A percentile compares a stretch with the other conserved stretches of the same genome.
Evolutionary conservation across 1,140 invertebrate genomes (phyloP).

Genomic region (Sitodiplosis mosellana): DNA sequence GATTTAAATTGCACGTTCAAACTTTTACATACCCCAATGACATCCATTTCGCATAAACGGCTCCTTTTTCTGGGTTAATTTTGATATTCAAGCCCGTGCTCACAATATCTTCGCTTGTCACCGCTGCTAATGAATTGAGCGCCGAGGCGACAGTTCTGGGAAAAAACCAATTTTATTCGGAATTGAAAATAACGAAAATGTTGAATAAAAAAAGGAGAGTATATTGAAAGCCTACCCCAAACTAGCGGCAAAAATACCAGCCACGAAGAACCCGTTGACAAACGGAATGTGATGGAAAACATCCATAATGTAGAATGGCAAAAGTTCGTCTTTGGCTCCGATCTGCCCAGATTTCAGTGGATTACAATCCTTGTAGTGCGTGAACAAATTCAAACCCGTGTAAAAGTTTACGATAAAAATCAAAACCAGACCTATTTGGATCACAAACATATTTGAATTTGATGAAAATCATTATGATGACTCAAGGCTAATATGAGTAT

Average conservation of each 20-base stretch:
- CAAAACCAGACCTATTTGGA: conserved; percentile 17
- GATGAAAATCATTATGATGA: too few relatives aligned
- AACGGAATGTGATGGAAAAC: conserved; percentile 49
- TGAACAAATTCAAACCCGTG: conserved; percentile 68
- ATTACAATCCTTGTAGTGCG: conserved; percentile 65
- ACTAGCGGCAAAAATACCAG: conserved; percentile 51
- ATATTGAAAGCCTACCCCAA: conserved; percentile 31
- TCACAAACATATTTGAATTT: not conserved
- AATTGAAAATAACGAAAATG: not conserved
- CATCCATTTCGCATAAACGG: conserved; percentile 28
- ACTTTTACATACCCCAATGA: conserved; percentile 12
- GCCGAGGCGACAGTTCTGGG: conserved; percentile 87
- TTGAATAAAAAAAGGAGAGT: conserved; percentile 3
- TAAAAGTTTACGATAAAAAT: conserved; percentile 55
- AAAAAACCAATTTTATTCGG: conserved; percentile 12
- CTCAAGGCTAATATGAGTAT: too few relatives aligned
- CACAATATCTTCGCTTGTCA: conserved; percentile 74
- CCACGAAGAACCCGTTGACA: conserved; percentile 73
- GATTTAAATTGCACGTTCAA: not conserved
- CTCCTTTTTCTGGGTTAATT: conserved; percentile 48
- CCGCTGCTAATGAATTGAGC: conserved; percentile 75
- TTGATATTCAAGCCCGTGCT: conserved; percentile 44
- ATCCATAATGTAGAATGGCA: conserved; percentile 70
- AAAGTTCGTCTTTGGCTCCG: conserved; percentile 47
- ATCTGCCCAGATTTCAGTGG: conserved; percentile 42